Conservation (phyloP, 2,113 vertebrate genomes). For the Enhydra lutris region DNA sequence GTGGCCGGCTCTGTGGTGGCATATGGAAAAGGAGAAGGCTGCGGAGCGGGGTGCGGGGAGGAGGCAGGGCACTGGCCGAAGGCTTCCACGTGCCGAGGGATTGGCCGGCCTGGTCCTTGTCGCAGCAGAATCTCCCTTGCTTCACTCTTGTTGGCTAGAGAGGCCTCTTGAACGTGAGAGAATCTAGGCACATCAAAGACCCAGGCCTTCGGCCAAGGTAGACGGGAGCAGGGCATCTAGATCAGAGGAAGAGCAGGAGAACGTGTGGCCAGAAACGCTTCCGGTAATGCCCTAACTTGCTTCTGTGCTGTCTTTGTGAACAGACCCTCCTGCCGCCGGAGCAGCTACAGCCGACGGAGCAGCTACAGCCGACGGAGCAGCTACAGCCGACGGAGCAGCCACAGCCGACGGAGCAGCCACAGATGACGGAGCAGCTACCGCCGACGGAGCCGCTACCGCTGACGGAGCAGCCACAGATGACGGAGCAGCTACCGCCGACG, state of each 20-base stretch:
- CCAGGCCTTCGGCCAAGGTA: neutral
- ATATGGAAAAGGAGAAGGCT: accelerated
- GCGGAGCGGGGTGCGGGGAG: accelerated
- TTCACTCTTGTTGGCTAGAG: neutral
- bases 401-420: accelerated
- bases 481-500: too few relatives aligned
- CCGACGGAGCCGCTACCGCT: too few relatives aligned
- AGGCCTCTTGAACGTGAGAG: neutral
- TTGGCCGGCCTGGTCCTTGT: neutral
- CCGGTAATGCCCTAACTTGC: neutral
- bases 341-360: too few relatives aligned
- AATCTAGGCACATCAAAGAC: neutral
- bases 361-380: too few relatives aligned
- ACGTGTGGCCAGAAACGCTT: neutral
- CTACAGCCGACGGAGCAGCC: accelerated
- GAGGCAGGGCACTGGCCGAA: accelerated
- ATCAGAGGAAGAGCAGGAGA: neutral
- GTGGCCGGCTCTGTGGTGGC: neutral
- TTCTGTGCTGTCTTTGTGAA: conserved; percentile 14
- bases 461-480: accelerated
- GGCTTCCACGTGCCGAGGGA: accelerated
- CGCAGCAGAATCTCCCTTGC: neutral
- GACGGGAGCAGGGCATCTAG: neutral
- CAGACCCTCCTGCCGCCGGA: neutral
- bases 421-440: accelerated